A percentile compares a stretch with the other conserved stretches of the same genome.
These are phyloP conservation scores for Botia kubotai DNA, from an alignment of 2,797 vertebrate genomes.

Conservation along the genomic window DNA sequence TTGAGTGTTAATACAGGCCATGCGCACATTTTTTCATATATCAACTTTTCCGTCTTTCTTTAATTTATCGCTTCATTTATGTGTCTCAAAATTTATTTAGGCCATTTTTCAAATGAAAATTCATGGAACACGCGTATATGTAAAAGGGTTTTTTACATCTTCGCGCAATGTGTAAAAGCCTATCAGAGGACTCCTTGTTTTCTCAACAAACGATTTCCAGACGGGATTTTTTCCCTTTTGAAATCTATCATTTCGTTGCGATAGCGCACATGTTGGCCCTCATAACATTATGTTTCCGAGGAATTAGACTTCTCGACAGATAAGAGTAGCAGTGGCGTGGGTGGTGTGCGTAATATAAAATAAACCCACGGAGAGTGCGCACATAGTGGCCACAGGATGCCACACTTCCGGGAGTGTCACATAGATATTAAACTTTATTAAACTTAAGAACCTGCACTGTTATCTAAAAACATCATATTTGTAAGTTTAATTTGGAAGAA, in stretches of 20 bases:
- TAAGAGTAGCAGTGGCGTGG: constrained; percentile 38
- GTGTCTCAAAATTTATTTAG: neutral
- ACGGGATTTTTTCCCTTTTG: neutral
- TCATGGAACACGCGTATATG: neutral
- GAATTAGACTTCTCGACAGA: constrained; percentile 17
- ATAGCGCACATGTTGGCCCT: constrained; percentile 19
- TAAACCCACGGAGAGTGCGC: constrained; percentile 38
- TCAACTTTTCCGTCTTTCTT: neutral
- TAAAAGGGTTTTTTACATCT: neutral
- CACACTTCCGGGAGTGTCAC: constrained; percentile 43
- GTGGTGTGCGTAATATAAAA: constrained; percentile 52
- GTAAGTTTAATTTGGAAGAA: neutral
- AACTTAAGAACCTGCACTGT: neutral
- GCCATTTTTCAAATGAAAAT: neutral
- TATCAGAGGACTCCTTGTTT: neutral
- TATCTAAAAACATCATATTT: neutral
- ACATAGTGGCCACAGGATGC: constrained; percentile 49
- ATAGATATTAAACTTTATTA: neutral
- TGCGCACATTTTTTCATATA: neutral
- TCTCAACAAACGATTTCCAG: neutral
- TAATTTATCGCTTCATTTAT: neutral
- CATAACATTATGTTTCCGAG: constrained; percentile 26
- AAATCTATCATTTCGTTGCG: neutral
- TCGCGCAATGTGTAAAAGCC: neutral
- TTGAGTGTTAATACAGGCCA: neutral